Percentiles rank a stretch among this genome's conserved stretches.
These are phyloP conservation scores for Lota lota DNA, from an alignment of 2,113 vertebrate species.

Conservation along the genomic window DNA sequence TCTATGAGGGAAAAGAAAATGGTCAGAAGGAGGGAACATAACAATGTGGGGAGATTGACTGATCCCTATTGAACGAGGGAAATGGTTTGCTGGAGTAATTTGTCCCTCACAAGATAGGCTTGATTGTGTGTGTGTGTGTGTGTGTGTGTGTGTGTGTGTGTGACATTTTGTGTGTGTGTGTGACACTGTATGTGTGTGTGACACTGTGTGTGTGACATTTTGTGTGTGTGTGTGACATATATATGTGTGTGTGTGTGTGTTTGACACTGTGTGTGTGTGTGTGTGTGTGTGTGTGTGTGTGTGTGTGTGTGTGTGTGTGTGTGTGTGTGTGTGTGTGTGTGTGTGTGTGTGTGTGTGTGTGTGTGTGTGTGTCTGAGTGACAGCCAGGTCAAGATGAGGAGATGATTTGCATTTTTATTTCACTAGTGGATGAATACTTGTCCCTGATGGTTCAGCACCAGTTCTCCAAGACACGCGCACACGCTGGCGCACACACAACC, in stretches of 20 bases:
- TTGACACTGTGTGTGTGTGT: conserved; percentile 3
- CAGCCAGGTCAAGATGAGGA: conserved; percentile 43
- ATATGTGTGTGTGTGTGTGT: background rate
- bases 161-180: background rate
- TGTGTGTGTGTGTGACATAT: background rate
- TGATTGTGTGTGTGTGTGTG: conserved; percentile 18
- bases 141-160: background rate
- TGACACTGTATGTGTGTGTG: background rate
- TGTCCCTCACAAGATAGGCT: conserved; percentile 21
- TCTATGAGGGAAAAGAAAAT: conserved; percentile 33
- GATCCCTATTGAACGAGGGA: conserved; percentile 48
- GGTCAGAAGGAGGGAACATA: conserved; percentile 35
- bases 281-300: background rate
- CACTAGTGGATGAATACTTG: conserved; percentile 41
- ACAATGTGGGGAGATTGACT: conserved; percentile 47
- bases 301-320: conserved; percentile 10
- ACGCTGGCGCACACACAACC: background rate
- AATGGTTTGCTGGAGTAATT: conserved; percentile 31
- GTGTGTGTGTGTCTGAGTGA: conserved; percentile 50
- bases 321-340: conserved; percentile 2
- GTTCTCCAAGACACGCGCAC: background rate
- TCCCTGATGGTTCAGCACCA: background rate
- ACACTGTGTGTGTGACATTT: background rate
- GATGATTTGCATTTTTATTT: conserved; percentile 67
- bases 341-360: background rate